A percentile compares a stretch with the other conserved stretches of the same genome.
Conservation (phyloP, 2,113 vertebrate genomes). For the Craseonycteris thonglongyai region DNA sequence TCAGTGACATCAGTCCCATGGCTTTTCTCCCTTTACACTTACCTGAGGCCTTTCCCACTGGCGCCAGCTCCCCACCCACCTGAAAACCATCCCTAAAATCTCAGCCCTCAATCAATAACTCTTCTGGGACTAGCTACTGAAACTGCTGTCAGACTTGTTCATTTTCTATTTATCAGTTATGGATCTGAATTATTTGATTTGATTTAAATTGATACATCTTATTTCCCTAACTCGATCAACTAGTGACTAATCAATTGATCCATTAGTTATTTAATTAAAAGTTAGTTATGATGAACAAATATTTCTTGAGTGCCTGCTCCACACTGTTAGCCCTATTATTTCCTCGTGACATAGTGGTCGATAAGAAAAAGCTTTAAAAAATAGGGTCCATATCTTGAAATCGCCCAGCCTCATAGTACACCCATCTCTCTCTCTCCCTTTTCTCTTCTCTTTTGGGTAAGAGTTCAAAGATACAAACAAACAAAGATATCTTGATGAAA, state of each 20-base stretch:
- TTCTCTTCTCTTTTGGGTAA: background rate
- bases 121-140: background rate
- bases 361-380: background rate
- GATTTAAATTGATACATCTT: background rate
- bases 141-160: background rate
- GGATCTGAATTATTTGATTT: background rate
- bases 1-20: background rate
- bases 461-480: background rate
- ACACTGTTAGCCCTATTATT: background rate
- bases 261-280: background rate
- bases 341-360: background rate
- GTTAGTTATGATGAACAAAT: slow-evolving; percentile 3
- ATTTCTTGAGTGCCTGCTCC: background rate
- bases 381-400: background rate
- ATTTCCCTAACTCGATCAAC: background rate
- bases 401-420: background rate
- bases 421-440: background rate
- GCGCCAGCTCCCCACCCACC: background rate
- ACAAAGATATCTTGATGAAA: background rate
- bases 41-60: background rate
- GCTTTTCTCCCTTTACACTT: background rate
- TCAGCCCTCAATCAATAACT: background rate
- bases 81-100: background rate
- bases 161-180: background rate
- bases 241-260: background rate